phyloP scores from a whole-genome alignment of 1,140 invertebrate species.

The Atopsyche davidsoni region DNA sequence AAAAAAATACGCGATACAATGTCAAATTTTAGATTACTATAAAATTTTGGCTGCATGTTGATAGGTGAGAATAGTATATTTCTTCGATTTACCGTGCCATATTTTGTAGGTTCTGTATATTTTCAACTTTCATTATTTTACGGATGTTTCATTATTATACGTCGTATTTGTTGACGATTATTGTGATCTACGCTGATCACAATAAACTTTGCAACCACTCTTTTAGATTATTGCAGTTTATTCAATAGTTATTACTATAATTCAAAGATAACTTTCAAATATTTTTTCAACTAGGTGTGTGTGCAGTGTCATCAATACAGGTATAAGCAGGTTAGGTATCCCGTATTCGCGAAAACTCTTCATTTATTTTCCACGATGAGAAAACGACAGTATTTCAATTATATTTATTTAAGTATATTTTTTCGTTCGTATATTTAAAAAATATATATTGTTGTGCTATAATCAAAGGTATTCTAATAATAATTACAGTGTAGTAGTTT shows the following conservation, averaged over 20 bases:
- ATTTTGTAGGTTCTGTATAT: constrained; percentile 23
- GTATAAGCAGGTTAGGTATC: neutral
- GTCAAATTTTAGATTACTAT: constrained; percentile 8
- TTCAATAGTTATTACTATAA: neutral
- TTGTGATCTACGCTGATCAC: neutral
- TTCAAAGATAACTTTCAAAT: neutral
- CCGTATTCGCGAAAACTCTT: neutral
- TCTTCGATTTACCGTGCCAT: constrained; percentile 16
- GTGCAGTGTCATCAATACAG: neutral
- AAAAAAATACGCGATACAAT: constrained; percentile 13
- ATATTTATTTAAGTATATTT: too few relatives aligned
- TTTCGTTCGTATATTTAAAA: too few relatives aligned
- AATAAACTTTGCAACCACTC: neutral
- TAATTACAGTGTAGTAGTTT: too few relatives aligned
- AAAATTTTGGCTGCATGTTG: constrained; percentile 13
- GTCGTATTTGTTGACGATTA: neutral
- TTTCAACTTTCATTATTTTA: constrained; percentile 20
- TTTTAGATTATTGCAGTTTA: neutral
- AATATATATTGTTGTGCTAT: too few relatives aligned
- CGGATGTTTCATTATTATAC: neutral
- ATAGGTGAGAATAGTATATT: constrained; percentile 10
- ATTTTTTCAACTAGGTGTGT: neutral
- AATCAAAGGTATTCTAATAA: too few relatives aligned
- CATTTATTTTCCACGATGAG: too few relatives aligned
- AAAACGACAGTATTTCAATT: too few relatives aligned